These are phyloP conservation scores for Peromyscus leucopus DNA, from an alignment of 2,113 vertebrate genomes.

Conservation along the genomic window DNA sequence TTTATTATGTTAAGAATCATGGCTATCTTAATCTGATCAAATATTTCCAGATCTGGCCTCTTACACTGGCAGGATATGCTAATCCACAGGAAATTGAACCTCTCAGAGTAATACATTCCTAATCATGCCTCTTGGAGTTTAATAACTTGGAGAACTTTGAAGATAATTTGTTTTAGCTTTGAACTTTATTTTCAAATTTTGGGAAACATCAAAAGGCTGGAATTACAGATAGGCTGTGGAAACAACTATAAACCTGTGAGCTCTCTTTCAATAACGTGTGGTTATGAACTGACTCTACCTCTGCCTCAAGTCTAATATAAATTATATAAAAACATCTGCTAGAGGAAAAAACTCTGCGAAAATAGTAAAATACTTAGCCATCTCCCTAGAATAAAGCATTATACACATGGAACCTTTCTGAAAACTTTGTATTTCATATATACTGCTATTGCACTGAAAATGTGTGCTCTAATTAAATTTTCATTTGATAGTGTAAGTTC, in stretches of 20 bases:
- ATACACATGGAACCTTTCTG: not conserved
- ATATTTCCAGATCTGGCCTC: not conserved
- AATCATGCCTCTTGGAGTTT: not conserved
- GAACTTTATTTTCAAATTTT: constrained; percentile 58
- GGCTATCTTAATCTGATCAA: not conserved
- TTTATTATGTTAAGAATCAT: not conserved
- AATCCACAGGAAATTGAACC: not conserved
- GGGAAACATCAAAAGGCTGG: constrained; percentile 30
- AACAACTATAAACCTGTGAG: constrained; percentile 45
- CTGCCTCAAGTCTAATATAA: constrained; percentile 9
- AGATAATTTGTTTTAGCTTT: constrained; percentile 28
- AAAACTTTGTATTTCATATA: not conserved
- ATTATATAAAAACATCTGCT: constrained; percentile 7
- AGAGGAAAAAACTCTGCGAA: not conserved
- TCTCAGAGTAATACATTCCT: not conserved
- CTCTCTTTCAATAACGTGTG: constrained; percentile 43
- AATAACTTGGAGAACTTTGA: constrained; percentile 35
- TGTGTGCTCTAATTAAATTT: constrained; percentile 27
- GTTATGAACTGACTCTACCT: constrained; percentile 11
- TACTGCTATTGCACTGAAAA: not conserved
- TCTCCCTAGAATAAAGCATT: not conserved
- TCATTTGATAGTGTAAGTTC: constrained; percentile 63
- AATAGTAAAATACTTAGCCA: not conserved
- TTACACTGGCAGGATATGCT: not conserved
- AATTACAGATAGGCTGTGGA: not conserved